Base-by-base conservation (phyloP, 2,888 invertebrate species). In the Aphodius sticticus region DNA sequence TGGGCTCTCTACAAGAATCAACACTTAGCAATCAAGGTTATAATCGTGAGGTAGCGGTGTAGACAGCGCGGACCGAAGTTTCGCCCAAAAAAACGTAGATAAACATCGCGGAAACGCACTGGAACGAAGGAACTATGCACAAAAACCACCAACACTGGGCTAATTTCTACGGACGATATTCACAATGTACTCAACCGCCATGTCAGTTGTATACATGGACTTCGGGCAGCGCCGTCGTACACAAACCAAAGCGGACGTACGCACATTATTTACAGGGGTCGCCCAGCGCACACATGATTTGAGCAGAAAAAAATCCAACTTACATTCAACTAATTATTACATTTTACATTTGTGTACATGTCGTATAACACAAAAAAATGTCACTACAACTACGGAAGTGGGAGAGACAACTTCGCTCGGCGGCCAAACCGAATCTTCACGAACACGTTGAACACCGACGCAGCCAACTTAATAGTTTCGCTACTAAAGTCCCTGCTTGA, bases 311-410 rank as follows among this genome's bases (percentile, higher is more conserved):
- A 71, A 79, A 69, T 78, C 71, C 74, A 84, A 86, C 86, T 86
- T 85, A 86, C 86, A 84, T 84, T 84, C 84, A 84, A 85, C 84
- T 84, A 85, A 85, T 85, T 87, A 87, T 88, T 88, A 89, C 89
- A 88, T 87, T 86, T 87, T 88, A 89, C 87, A 88, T 89, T 89
- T 88, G 90, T 90, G 89, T 90, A 90, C 90, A 90, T 90, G 88
- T 89, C 89, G 87, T 86, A 53, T 53, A 90, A 90, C 88, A 89
- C 88, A 90, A 90, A 90, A 87, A 90, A 90, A 90, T 86, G 84
- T 86, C 86, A 86, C 86, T 86, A 86, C 84, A 85, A 84, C 85
- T 85, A 84, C 84, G 84, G 84, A 86, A 87, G 86, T 86, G 86
- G 87, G 87, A 88, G 87, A 87, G 85, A 85, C 85, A 84, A 77